Evolutionary conservation across 1,140 invertebrate species (phyloP).

Genomic region (Ganaspis sp.): DNA sequence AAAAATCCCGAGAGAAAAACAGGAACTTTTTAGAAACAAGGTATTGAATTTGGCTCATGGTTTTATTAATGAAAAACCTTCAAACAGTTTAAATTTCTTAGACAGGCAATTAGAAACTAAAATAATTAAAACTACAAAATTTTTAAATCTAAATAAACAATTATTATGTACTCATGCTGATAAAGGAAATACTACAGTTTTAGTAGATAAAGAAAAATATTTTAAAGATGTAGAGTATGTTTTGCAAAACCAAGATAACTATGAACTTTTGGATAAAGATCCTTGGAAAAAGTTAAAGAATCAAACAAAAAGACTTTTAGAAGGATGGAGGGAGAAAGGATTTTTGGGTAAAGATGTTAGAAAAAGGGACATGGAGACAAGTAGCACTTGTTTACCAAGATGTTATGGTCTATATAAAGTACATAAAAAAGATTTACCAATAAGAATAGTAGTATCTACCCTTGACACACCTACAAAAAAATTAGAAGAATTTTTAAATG

Average conservation of each 20-base stretch:
- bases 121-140: not conserved
- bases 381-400: slow-evolving; percentile 24
- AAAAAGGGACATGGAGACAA: not conserved
- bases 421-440: slow-evolving; percentile 32
- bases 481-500: not conserved
- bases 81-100: not conserved
- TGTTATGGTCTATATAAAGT: slow-evolving; percentile 38
- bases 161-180: slow-evolving; percentile 36
- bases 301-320: not conserved
- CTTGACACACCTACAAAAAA: slow-evolving; percentile 26
- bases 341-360: not conserved
- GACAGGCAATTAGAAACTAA: not conserved
- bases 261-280: slow-evolving; percentile 17
- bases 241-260: not conserved
- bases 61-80: not conserved
- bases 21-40: slow-evolving; percentile 28
- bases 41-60: slow-evolving; percentile 16
- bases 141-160: slow-evolving; percentile 30
- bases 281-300: not conserved
- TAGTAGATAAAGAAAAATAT: slow-evolving; percentile 9
- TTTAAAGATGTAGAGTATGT: not conserved
- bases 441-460: slow-evolving; percentile 37
- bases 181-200: slow-evolving; percentile 38
- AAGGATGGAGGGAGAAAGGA: slow-evolving; percentile 4
- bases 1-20: not conserved